Evolutionary conservation across 2,113 vertebrate species (phyloP).

Genomic region (Dascyllus trimaculatus): DNA sequence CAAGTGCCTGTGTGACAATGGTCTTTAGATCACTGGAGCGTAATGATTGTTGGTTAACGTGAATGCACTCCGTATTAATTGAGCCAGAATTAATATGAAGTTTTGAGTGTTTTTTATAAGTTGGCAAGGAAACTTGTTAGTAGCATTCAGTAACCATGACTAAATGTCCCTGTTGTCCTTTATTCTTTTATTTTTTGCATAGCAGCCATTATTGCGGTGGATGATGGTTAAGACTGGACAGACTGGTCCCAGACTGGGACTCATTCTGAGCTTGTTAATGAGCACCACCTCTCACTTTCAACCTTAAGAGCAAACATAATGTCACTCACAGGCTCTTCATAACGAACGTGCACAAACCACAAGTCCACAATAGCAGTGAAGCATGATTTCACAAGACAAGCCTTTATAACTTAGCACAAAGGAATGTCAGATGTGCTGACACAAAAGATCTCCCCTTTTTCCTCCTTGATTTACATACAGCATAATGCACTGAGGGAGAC

Average conservation of each 20-base stretch:
- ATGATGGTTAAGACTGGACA: slow-evolving; percentile 19
- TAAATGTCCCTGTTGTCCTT: slow-evolving; percentile 38
- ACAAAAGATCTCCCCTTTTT: slow-evolving; percentile 62
- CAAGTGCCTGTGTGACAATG: slow-evolving; percentile 85
- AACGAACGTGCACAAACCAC: slow-evolving; percentile 64
- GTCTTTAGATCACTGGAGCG: slow-evolving; percentile 85
- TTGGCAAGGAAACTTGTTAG: slow-evolving; percentile 60
- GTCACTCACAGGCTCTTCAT: slow-evolving; percentile 59
- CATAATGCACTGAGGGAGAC: slow-evolving; percentile 50
- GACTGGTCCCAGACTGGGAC: slow-evolving; percentile 27
- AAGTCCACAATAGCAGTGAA: slow-evolving; percentile 61
- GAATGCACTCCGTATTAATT: slow-evolving; percentile 83
- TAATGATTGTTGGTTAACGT: slow-evolving; percentile 83
- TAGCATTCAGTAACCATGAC: slow-evolving; percentile 43
- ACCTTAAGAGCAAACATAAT: slow-evolving; percentile 56
- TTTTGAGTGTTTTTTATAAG: slow-evolving; percentile 52
- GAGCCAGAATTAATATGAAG: slow-evolving; percentile 84
- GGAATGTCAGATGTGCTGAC: slow-evolving; percentile 73
- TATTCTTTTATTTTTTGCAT: slow-evolving; percentile 16
- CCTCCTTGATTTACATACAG: slow-evolving; percentile 68
- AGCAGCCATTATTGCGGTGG: slow-evolving; percentile 34
- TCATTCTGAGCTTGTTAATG: slow-evolving; percentile 58
- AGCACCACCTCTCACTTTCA: slow-evolving; percentile 71
- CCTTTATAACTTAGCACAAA: slow-evolving; percentile 69
- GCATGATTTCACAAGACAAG: slow-evolving; percentile 71